Base-by-base conservation (phyloP, 2,888 invertebrate species). In the Orchestes rusci region DNA sequence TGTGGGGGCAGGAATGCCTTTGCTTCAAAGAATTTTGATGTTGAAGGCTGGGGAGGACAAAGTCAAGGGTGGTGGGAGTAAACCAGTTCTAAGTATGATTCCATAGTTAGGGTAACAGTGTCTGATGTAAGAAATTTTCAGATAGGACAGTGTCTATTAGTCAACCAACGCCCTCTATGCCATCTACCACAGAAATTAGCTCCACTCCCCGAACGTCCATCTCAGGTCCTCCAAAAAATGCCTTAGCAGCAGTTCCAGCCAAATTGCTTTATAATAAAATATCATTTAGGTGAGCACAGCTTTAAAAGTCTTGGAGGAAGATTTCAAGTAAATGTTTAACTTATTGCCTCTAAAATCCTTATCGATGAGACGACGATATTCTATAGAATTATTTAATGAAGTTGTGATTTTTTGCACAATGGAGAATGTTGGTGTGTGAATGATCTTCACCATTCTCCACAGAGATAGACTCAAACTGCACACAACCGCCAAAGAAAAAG, bases 41-140 rank as follows among this genome's bases (percentile, higher is more conserved):
- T 71, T 87, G 34, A 86, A 87, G 71, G 80, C 82, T 19, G 84
- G 83, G 68, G 82, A 82, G 65, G 86, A 85, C 54, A 58, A 55
- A 32, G 17, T 55, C 56, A 10, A 55, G 54, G 3, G 57, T 55
- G 37, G 50, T 15, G 54, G 52, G n/a, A 59, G 53, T 45, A 51
- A 53, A 18, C 58, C 56, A 35, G 43, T 58, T 42, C 50, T 59
- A 35, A 56, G 55, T 33, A 56, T 45, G 31, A 51, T 54, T 13
- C 5, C 23, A 23, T 23, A 23, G 23, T 5, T 23, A 23, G 10
- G 10, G 23, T 23, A 23, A 7, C 5, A 23, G 7, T 7, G 23
- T 23, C 10, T 23, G 5, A 7, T 23, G 5, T 23, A 23, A 23
- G 7, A 23, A 7, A 23, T 32, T 15, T 16, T 16, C 13, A 57